Percentiles rank a stretch among this genome's conserved stretches.
These are phyloP conservation scores for Macrotis lagotis DNA, from an alignment of 2,113 vertebrate genomes.

Conservation along the genomic window DNA sequence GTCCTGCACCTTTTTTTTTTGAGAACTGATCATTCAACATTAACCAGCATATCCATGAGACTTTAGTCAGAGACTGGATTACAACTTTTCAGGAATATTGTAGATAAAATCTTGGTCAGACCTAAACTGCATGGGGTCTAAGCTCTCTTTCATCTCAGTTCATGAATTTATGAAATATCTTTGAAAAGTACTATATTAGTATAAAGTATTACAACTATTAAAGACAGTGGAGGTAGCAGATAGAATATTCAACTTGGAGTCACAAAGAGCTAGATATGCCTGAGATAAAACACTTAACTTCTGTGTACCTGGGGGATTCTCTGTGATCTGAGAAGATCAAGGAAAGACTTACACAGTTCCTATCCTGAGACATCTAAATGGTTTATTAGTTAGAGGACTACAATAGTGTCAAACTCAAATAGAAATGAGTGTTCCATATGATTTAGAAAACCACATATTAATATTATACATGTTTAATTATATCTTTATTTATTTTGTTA, in stretches of 20 bases:
- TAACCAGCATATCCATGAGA: neutral
- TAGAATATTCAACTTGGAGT: neutral
- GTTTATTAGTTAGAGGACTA: neutral
- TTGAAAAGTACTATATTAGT: neutral
- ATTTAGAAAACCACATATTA: neutral
- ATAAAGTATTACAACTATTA: neutral
- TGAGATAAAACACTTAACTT: neutral
- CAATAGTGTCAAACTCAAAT: neutral
- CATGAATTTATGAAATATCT: neutral
- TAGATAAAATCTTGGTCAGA: neutral
- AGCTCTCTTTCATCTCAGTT: neutral
- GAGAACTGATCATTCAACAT: neutral
- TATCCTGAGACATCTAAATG: neutral
- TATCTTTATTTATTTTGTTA: neutral
- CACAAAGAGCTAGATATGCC: neutral
- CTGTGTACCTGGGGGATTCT: neutral
- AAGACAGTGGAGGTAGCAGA: neutral
- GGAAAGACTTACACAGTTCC: neutral
- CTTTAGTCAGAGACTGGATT: neutral
- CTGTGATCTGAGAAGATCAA: neutral
- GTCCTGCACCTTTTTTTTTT: neutral
- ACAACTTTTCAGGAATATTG: neutral
- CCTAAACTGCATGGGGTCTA: neutral
- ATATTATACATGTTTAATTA: neutral
- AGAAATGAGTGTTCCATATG: neutral